phyloP scores from a whole-genome alignment of 1,140 invertebrate species.

The Drosophila funebris region DNA sequence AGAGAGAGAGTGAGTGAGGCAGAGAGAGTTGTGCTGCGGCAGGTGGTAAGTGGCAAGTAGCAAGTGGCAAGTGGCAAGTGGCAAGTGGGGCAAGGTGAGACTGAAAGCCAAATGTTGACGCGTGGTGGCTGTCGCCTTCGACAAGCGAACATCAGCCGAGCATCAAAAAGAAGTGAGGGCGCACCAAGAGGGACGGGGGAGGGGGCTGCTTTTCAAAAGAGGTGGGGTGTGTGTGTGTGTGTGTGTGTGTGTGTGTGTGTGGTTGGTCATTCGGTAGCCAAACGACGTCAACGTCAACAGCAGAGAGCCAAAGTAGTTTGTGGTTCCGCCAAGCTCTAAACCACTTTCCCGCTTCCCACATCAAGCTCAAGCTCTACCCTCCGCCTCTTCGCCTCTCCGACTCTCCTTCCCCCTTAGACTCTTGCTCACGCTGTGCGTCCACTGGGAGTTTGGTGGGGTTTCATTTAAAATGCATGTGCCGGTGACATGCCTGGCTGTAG shows the following conservation, averaged over 20 bases:
- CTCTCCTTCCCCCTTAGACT: no score
- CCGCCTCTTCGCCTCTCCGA: background rate
- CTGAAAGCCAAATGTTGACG: constrained; percentile 28
- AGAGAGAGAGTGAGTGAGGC: no score
- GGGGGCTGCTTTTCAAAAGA: no score
- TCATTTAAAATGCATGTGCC: constrained; percentile 37
- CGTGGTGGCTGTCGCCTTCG: constrained; percentile 10
- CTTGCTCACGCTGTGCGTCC: background rate
- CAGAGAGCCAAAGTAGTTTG: constrained; percentile 20
- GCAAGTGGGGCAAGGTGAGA: constrained; percentile 63
- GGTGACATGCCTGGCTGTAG: constrained; percentile 12
- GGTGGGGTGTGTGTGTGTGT: background rate
- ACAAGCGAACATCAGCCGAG: background rate
- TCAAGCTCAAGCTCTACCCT: background rate
- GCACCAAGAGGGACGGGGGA: no score
- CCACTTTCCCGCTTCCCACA: background rate
- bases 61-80: constrained; percentile 26
- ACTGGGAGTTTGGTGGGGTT: constrained; percentile 19
- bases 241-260: background rate
- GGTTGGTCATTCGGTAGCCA: constrained; percentile 48
- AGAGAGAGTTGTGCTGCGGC: background rate
- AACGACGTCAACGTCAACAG: constrained; percentile 20
- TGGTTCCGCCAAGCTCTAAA: background rate
- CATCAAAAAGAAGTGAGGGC: background rate
- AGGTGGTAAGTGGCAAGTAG: background rate